Evolutionary conservation across 2,797 vertebrate genomes (phyloP).

Genomic region (Myripristis jacobus): DNA sequence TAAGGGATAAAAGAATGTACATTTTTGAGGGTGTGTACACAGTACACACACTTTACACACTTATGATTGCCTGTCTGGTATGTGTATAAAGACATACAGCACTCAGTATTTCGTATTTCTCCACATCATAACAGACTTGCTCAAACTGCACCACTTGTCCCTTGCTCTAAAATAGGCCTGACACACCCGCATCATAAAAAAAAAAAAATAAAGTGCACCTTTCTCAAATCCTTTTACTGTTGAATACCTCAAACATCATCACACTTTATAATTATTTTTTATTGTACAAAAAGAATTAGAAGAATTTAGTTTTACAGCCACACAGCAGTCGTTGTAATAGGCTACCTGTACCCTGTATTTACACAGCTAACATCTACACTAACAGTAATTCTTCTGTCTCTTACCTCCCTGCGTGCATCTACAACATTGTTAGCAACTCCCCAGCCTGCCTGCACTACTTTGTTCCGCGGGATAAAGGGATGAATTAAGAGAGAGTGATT

Average conservation of each 20-base stretch:
- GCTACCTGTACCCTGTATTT: conserved; percentile 63
- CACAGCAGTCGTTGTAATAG: conserved; percentile 66
- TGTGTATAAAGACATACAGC: conserved; percentile 25
- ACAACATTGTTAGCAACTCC: conserved; percentile 55
- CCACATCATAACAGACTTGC: conserved; percentile 31
- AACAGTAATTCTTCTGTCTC: conserved; percentile 61
- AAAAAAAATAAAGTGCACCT: conserved; percentile 48
- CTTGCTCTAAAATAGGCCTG: conserved; percentile 26
- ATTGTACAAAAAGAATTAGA: conserved; percentile 64
- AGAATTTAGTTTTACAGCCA: conserved; percentile 58
- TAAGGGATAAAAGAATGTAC: background rate
- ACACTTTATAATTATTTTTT: conserved; percentile 64
- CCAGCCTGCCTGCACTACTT: conserved; percentile 53
- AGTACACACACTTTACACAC: background rate
- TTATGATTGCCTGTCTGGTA: conserved; percentile 26
- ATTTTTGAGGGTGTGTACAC: conserved; percentile 19
- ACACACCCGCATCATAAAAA: conserved; percentile 45
- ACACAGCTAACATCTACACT: conserved; percentile 64
- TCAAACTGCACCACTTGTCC: conserved; percentile 21
- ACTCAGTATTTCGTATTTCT: conserved; percentile 47
- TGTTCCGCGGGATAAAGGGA: conserved; percentile 66
- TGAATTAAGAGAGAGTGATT: conserved; percentile 78
- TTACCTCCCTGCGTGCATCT: conserved; percentile 61
- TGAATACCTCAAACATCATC: conserved; percentile 33
- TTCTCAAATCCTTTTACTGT: conserved; percentile 31